Conservation (phyloP, 2,888 invertebrate species). For the Fragum sueziense region DNA sequence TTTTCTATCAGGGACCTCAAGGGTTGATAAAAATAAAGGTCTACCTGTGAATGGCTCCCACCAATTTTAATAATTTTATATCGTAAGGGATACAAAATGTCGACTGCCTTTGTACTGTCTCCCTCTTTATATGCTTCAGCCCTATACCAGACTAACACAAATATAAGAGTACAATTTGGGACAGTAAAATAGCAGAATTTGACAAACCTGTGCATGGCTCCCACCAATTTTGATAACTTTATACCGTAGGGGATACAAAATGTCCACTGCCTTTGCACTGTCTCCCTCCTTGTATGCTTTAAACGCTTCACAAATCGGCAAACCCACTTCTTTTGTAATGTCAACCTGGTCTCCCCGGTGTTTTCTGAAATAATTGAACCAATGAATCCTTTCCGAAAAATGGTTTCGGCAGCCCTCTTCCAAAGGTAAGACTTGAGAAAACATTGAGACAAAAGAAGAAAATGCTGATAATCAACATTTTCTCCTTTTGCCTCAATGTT, state of each 20-base stretch:
- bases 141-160: no score
- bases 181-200: no score
- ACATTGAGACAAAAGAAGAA: no score
- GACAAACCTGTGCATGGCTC: conserved; percentile 83
- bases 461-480: background rate
- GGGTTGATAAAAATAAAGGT: no score
- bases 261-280: conserved; percentile 78
- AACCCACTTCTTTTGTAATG: conserved; percentile 72
- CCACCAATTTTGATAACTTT: conserved; percentile 82
- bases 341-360: conserved; percentile 46
- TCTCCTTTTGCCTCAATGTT: background rate
- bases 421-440: no score
- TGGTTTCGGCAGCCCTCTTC: no score
- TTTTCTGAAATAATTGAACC: conserved; percentile 14
- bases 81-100: conserved; percentile 78
- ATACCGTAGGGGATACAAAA: conserved; percentile 80
- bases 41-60: conserved; percentile 83
- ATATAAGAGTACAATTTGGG: no score
- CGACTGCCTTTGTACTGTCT: conserved; percentile 78
- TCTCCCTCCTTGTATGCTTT: conserved; percentile 79
- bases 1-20: no score
- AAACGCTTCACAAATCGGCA: conserved; percentile 79
- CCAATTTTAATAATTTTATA: conserved; percentile 81
- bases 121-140: conserved; percentile 78
- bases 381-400: background rate